phyloP scores from a whole-genome alignment of 2,888 invertebrate species.

The Apamea anceps region DNA sequence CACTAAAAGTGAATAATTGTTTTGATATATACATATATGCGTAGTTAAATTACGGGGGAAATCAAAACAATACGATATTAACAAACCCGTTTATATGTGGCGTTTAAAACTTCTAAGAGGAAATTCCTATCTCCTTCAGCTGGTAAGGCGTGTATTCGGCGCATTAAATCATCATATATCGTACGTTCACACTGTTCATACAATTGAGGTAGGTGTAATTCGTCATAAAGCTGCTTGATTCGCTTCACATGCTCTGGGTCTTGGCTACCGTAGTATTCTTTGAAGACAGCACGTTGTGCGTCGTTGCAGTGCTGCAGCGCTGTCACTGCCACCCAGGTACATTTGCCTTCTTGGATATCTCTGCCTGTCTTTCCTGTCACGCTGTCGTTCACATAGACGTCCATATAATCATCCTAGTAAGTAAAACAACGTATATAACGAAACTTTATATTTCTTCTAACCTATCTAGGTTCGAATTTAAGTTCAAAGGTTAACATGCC shows the following conservation, averaged over 20 bases:
- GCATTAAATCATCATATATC: conserved; percentile 18
- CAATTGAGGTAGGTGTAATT: conserved; percentile 88
- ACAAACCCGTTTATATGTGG: conserved; percentile 15
- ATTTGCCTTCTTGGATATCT: too few relatives aligned
- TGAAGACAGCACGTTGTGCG: conserved; percentile 88
- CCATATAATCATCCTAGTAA: too few relatives aligned
- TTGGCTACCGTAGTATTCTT: conserved; percentile 92
- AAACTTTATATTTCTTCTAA: too few relatives aligned
- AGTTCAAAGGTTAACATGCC: too few relatives aligned
- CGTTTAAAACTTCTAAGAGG: conserved; percentile 24
- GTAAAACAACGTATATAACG: too few relatives aligned
- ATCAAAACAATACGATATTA: conserved; percentile 1
- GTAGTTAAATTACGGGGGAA: not conserved
- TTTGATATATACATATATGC: not conserved
- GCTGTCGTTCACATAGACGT: too few relatives aligned
- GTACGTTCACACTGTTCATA: conserved; percentile 25
- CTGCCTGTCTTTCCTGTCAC: too few relatives aligned
- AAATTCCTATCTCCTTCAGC: conserved; percentile 22
- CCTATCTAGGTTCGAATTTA: too few relatives aligned
- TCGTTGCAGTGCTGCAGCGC: conserved; percentile 93
- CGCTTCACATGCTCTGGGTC: conserved; percentile 91
- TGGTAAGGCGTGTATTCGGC: conserved; percentile 26
- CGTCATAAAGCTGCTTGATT: conserved; percentile 82
- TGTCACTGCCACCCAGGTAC: conserved; percentile 96
- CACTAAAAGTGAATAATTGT: not conserved